Percentiles rank a stretch among this genome's conserved stretches.
Evolutionary conservation across 1,140 invertebrate species (phyloP).

Genomic region (Dermatophagoides farinae): DNA sequence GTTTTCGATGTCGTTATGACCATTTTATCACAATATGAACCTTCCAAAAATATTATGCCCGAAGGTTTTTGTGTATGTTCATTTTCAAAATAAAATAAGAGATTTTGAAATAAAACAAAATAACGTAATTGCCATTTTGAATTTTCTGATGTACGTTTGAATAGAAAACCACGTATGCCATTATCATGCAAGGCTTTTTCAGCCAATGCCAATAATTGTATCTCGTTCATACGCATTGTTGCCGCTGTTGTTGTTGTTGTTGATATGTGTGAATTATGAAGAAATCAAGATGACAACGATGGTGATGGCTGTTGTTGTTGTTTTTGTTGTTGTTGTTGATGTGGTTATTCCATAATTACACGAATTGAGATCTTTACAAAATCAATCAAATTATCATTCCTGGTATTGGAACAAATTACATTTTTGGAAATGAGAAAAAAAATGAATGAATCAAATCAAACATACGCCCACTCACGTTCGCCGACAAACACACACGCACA

Average conservation of each 20-base stretch:
- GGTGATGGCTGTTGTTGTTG: neutral
- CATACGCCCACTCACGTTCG: too few species aligned
- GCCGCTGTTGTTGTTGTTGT: neutral
- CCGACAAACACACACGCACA: too few species aligned
- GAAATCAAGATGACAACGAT: neutral
- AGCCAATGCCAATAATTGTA: constrained; percentile 56
- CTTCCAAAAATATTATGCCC: constrained; percentile 64
- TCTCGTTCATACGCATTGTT: constrained; percentile 21
- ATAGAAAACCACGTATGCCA: constrained; percentile 50
- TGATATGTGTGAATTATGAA: neutral
- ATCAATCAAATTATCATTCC: too few species aligned
- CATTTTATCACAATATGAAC: constrained; percentile 66
- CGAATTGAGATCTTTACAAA: too few species aligned
- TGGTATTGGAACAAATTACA: too few species aligned
- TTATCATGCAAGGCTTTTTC: constrained; percentile 60
- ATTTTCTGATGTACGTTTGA: constrained; percentile 62
- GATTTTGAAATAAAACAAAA: constrained; percentile 79
- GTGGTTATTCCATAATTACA: neutral
- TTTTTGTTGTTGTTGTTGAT: neutral
- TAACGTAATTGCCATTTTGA: constrained; percentile 72
- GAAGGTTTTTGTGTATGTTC: constrained; percentile 47
- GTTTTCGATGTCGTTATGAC: constrained; percentile 26
- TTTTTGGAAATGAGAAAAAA: too few species aligned
- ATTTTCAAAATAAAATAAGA: constrained; percentile 74
- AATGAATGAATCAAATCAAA: too few species aligned